A percentile compares a stretch with the other conserved stretches of the same genome.
Conservation (phyloP, 2,797 vertebrate genomes). For the Pseudochaenichthys georgianus region DNA sequence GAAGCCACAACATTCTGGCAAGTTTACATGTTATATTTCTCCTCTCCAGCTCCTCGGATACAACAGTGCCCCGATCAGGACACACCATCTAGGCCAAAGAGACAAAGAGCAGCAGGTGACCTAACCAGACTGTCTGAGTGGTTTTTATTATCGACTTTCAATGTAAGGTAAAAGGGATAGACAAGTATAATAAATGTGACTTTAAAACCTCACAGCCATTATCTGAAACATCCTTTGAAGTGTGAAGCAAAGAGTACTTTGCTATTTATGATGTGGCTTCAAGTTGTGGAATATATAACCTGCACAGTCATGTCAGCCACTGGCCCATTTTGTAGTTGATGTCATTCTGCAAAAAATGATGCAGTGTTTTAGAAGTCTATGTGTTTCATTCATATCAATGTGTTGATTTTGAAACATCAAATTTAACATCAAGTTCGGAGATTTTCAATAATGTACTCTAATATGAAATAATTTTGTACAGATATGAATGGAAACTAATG, state of each 20-base stretch:
- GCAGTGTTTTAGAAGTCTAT: background rate
- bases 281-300: background rate
- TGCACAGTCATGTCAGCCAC: background rate
- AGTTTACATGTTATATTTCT: background rate
- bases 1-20: background rate
- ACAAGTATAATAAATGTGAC: slow-evolving; percentile 69
- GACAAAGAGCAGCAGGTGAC: slow-evolving; percentile 58
- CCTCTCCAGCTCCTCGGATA: slow-evolving; percentile 22
- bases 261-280: background rate
- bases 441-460: background rate
- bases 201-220: slow-evolving; percentile 73
- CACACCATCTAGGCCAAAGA: slow-evolving; percentile 47
- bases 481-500: background rate
- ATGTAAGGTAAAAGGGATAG: slow-evolving; percentile 74
- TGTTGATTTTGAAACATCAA: background rate
- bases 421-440: background rate
- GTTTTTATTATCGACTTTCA: slow-evolving; percentile 43
- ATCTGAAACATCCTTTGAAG: slow-evolving; percentile 76
- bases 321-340: background rate
- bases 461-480: background rate
- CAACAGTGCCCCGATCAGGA: background rate
- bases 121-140: background rate
- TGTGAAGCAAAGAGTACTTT: slow-evolving; percentile 64
- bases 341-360: background rate
- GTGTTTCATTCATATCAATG: background rate